phyloP scores from a whole-genome alignment of 2,888 invertebrate species.

The Sicus ferrugineus region DNA sequence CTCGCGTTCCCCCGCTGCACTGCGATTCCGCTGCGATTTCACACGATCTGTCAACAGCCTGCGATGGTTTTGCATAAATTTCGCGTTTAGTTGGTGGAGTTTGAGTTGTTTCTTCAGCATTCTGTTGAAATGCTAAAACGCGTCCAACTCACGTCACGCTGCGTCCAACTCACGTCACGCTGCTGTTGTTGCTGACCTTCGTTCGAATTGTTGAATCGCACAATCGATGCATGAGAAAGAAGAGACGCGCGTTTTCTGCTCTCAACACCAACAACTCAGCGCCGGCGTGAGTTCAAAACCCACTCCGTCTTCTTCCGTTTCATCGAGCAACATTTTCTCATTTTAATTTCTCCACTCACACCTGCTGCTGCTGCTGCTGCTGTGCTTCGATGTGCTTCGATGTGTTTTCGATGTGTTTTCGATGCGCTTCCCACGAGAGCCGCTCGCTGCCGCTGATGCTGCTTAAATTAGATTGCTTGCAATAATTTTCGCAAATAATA shows the following conservation, averaged over 20 bases:
- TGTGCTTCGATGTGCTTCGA: neutral
- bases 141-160: neutral
- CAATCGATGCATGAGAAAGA: no score
- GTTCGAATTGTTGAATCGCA: no score
- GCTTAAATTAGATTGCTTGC: neutral
- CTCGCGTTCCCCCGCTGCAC: no score
- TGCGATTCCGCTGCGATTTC: no score
- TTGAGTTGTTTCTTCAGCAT: neutral
- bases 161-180: neutral
- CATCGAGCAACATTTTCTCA: no score
- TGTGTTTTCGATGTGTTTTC: no score
- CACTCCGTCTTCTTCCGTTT: no score
- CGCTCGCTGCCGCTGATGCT: neutral
- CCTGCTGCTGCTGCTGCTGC: neutral
- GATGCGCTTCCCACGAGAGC: neutral
- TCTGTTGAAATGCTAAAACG: neutral
- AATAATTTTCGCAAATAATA: neutral
- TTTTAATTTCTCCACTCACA: no score
- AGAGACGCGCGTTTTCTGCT: no score
- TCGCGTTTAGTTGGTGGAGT: neutral
- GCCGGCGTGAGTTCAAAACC: neutral
- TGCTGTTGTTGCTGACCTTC: neutral
- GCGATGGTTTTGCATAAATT: conserved; percentile 11
- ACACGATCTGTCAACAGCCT: no score
- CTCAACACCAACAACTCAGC: neutral